Evolutionary conservation across 92 coral and sea anemone species (phyloP).

Genomic region (Scolanthus callimorphus): DNA sequence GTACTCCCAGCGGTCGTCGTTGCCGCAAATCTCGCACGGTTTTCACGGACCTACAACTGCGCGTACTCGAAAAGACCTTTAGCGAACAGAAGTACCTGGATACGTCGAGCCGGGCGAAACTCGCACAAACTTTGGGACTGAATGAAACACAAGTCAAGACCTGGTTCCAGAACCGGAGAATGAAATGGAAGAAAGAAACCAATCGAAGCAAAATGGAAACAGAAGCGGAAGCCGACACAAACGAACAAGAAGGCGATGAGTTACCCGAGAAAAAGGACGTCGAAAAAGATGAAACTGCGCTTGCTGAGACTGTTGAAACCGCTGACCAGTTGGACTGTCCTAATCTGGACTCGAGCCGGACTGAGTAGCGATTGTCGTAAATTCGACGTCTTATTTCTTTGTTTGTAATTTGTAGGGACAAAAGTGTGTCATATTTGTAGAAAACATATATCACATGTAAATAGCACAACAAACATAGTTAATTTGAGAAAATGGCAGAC

Average conservation of each 20-base stretch:
- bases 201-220: conserved; percentile 25
- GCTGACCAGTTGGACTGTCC: too few species aligned
- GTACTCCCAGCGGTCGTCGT: conserved; percentile 95
- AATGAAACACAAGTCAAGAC: conserved; percentile 94
- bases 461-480: too few species aligned
- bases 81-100: conserved; percentile 95
- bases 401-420: too few species aligned
- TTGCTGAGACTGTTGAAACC: not conserved
- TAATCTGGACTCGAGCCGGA: too few species aligned
- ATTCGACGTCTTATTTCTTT: too few species aligned
- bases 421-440: too few species aligned
- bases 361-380: too few species aligned
- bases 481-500: too few species aligned
- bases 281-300: conserved; percentile 4
- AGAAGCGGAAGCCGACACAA: conserved; percentile 10
- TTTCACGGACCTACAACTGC: conserved; percentile 92
- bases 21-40: conserved; percentile 98
- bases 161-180: conserved; percentile 73
- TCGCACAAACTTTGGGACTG: conserved; percentile 95
- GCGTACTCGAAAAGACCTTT: conserved; percentile 92
- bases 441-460: too few species aligned
- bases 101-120: conserved; percentile 91
- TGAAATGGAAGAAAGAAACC: conserved; percentile 75
- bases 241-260: conserved; percentile 4
- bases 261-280: not conserved